These are phyloP conservation scores for Mus pahari DNA, from an alignment of 2,113 vertebrate species.

Conservation along the genomic window DNA sequence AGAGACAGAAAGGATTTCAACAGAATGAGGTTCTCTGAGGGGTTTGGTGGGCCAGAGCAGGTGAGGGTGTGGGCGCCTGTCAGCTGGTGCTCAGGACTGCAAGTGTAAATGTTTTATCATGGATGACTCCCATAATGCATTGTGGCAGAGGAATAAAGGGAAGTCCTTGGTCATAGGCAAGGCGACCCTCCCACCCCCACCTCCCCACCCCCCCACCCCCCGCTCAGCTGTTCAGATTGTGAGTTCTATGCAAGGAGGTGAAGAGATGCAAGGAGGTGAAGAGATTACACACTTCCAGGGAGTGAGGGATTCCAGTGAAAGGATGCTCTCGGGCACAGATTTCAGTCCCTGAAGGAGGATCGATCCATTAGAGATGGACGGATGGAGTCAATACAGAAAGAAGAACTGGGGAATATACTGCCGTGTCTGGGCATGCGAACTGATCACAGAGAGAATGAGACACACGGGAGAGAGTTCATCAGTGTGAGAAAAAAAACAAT, in stretches of 20 bases:
- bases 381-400: neutral
- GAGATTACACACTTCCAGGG: neutral
- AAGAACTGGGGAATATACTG: neutral
- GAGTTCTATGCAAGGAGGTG: neutral
- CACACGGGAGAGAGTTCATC: neutral
- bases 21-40: neutral
- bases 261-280: neutral
- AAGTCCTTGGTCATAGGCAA: neutral
- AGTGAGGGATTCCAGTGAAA: neutral
- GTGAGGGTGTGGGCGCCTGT: accelerated
- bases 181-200: too few relatives aligned
- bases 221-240: neutral
- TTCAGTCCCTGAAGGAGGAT: neutral
- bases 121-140: accelerated
- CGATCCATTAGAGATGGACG: neutral
- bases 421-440: neutral
- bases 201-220: too few relatives aligned
- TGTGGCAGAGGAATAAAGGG: neutral
- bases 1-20: constrained; percentile 9
- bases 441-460: neutral
- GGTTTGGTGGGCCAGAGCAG: neutral
- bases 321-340: neutral
- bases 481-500: too few relatives aligned
- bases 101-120: neutral
- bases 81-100: neutral